These are phyloP conservation scores for Macaca fascicularis DNA, from an alignment of 2,113 vertebrate genomes.

Conservation along the genomic window T2T-MFA8v1.1 NC_088386.1:71676001-71676500, in stretches of 20 bases:
- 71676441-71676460: conserved; percentile 90
- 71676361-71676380: conserved; percentile 89
- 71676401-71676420: conserved; percentile 96
- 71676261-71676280: conserved; percentile 97
- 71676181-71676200: conserved; percentile 93
- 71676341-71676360: conserved; percentile 93
- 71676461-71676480: conserved; percentile 91
- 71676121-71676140: conserved; percentile 96
- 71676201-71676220: conserved; percentile 94
- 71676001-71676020: conserved; percentile 66
- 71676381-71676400: conserved; percentile 93
- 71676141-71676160: conserved; percentile 95
- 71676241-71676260: conserved; percentile 97
- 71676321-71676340: conserved; percentile 92
- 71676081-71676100: conserved; percentile 99
- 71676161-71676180: conserved; percentile 95
- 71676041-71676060: conserved; percentile 85
- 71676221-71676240: conserved; percentile 97
- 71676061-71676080: conserved; percentile 99
- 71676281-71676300: conserved; percentile 96
- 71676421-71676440: conserved; percentile 94
- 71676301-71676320: conserved; percentile 92
- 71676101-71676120: conserved; percentile 99
- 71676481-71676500: conserved; percentile 95
- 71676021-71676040: conserved; percentile 81